phyloP scores from a whole-genome alignment of 2,113 vertebrate species.

The Burhinus bistriatus region DNA sequence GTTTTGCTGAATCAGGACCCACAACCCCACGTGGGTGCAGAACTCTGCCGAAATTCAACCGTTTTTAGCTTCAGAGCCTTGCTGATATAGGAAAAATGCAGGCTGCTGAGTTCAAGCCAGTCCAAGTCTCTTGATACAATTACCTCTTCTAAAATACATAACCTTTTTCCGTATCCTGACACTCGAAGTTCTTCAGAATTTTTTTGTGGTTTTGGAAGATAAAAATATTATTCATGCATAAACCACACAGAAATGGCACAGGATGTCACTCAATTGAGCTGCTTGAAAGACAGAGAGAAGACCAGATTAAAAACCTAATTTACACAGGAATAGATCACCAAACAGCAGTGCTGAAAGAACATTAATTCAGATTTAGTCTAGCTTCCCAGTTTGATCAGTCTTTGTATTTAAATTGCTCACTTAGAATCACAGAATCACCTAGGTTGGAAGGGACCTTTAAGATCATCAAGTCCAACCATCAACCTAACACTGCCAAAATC shows the following conservation, averaged over 20 bases:
- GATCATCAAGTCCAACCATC: too few species aligned
- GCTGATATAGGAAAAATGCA: not conserved
- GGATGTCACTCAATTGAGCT: not conserved
- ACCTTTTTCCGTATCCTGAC: not conserved
- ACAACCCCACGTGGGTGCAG: not conserved
- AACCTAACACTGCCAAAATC: too few species aligned
- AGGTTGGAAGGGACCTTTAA: too few species aligned
- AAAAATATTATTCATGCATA: not conserved
- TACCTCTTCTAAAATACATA: not conserved
- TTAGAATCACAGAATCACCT: not conserved
- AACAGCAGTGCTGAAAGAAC: not conserved
- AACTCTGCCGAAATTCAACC: not conserved
- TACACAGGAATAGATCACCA: not conserved
- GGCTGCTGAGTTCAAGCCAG: not conserved
- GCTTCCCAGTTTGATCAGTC: not conserved
- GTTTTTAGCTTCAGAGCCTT: not conserved
- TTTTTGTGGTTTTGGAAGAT: not conserved
- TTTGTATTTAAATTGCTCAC: not conserved
- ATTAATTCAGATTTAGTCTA: not conserved
- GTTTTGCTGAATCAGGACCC: not conserved
- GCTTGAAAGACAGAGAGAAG: not conserved
- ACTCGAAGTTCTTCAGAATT: not conserved
- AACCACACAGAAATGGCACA: not conserved
- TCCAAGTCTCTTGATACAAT: not conserved
- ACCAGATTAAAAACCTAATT: not conserved